A percentile compares a stretch with the other conserved stretches of the same genome.
Conservation (phyloP, 2,113 vertebrate species). For the Epinephelus lanceolatus region DNA sequence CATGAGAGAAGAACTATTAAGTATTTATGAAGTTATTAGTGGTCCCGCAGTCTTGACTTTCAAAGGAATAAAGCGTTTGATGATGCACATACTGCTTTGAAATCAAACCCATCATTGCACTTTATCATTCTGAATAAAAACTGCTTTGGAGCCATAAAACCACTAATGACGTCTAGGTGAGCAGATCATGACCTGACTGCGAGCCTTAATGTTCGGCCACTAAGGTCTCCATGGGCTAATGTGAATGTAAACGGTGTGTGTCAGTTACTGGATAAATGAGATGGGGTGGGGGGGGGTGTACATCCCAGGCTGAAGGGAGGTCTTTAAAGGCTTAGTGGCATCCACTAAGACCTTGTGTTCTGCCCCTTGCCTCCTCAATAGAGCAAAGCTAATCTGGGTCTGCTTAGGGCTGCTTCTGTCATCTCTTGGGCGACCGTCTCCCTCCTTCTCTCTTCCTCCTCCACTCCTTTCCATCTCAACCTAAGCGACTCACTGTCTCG, state of each 20-base stretch:
- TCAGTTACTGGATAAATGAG: conserved; percentile 68
- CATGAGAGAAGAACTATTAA: conserved; percentile 23
- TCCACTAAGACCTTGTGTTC: conserved; percentile 72
- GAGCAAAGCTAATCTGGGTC: conserved; percentile 78
- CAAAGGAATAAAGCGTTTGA: conserved; percentile 11
- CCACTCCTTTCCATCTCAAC: neutral
- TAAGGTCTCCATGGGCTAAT: conserved; percentile 67
- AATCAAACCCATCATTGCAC: conserved; percentile 45
- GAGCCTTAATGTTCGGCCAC: conserved; percentile 38
- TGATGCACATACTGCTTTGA: conserved; percentile 27
- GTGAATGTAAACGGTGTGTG: conserved; percentile 67
- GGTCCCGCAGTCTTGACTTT: neutral
- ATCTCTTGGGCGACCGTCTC: conserved; percentile 33
- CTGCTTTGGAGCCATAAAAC: conserved; percentile 3
- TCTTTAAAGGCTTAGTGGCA: conserved; percentile 73
- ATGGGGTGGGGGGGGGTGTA: neutral
- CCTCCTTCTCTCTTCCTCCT: neutral
- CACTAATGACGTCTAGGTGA: conserved; percentile 33
- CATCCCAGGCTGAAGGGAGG: conserved; percentile 59
- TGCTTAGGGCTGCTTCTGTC: conserved; percentile 50
- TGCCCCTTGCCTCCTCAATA: conserved; percentile 79
- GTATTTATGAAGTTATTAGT: conserved; percentile 43
- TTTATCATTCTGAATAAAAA: conserved; percentile 60
- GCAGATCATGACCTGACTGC: conserved; percentile 58
- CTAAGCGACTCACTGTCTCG: conserved; percentile 32